Evolutionary conservation across 2,797 vertebrate species (phyloP), one percentile per base, ranked within the genome.

Genomic region (Carapus acus): DNA sequence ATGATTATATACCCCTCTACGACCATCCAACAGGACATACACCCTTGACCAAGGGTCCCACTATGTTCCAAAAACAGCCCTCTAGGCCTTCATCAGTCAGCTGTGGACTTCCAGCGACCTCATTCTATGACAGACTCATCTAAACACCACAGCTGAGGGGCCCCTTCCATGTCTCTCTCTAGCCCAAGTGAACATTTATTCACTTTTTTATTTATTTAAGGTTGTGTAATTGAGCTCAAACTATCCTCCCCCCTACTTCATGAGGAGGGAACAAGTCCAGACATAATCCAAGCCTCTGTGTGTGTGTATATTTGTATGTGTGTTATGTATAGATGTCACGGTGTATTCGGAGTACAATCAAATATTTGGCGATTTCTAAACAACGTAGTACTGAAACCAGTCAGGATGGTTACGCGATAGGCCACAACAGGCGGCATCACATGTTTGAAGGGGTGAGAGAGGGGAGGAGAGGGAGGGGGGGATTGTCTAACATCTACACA

Each of bases 381-480:
- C 6, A 33, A 6, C 33, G 6, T 5, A 39, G 23, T 47, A 39
- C 43, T 27, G 23, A 52, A 40, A 49, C 21, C 0, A 13, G 47
- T 44, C 46, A 42, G 19, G 37, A 9, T 48, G 56, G 47, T 52
- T 36, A 40, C 39, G 40, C 40, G 53, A 43, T 34, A 15, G 37
- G 49, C 58, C 46, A 2, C 43, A 66, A 76, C 59, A 76, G 72
- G 81, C 52, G 62, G 54, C 64, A 76, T 82, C 83, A 85, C 79
- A 78, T 83, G 83, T 68, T 61, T 36, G 23, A 37, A 37, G 40
- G 24, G 9, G 24, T 27, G 5, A 27, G 5, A 27, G 24, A 4
- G n/a, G 17, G 34, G 14, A 7, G 24, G 18, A 16, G 7, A 44
- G 43, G 12, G 47, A 48, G 23, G 27, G 12, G 27, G 31, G 38